These are phyloP conservation scores for Pygoscelis antarcticus DNA, from an alignment of 2,113 vertebrate genomes.

Conservation along the genomic window DNA sequence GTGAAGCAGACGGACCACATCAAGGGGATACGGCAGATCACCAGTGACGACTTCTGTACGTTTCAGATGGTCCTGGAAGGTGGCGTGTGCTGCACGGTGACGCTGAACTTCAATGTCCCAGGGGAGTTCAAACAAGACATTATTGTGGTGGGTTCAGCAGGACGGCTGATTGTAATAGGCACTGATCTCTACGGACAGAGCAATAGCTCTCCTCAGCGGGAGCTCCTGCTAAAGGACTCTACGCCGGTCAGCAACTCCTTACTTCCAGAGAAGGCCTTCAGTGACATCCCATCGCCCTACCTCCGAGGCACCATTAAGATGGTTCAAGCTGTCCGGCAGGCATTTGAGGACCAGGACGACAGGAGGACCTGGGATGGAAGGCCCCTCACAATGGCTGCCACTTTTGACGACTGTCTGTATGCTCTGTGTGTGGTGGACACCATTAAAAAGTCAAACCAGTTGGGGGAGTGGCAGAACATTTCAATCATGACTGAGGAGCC, in stretches of 20 bases:
- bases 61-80: constrained; percentile 98
- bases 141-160: constrained; percentile 86
- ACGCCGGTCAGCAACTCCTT: constrained; percentile 88
- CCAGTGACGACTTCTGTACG: constrained; percentile 97
- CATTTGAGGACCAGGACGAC: constrained; percentile 96
- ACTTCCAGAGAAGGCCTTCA: constrained; percentile 93
- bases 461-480: constrained; percentile 98
- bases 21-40: constrained; percentile 96
- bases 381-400: constrained; percentile 96
- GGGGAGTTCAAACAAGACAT: constrained; percentile 96
- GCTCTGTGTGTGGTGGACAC: constrained; percentile 96
- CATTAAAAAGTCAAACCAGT: constrained; percentile 95
- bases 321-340: constrained; percentile 94
- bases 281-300: constrained; percentile 93
- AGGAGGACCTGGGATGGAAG: constrained; percentile 93
- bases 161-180: constrained; percentile 86
- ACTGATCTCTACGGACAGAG: constrained; percentile 94
- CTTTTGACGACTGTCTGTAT: constrained; percentile 97
- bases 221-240: constrained; percentile 91
- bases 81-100: constrained; percentile 94
- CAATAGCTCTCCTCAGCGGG: constrained; percentile 81
- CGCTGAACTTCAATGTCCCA: constrained; percentile 96
- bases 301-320: constrained; percentile 95
- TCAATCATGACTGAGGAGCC: constrained; percentile 96
- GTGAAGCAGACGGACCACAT: constrained; percentile 98